Base-by-base conservation (phyloP, 2,797 vertebrate species). In the Columba guinea region DNA sequence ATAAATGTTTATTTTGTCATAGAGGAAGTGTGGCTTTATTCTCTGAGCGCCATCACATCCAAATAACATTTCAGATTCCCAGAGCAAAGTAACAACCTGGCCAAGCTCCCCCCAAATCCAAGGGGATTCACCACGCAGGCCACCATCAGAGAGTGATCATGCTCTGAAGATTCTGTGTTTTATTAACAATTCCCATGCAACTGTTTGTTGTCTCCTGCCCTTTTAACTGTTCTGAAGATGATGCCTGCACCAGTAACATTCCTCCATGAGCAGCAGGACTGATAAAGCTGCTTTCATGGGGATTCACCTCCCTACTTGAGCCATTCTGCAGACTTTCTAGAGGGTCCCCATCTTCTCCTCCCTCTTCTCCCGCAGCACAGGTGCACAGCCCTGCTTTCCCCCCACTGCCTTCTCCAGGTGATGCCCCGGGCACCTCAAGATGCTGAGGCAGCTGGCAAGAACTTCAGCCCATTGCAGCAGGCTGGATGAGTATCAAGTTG, bases 401-500 rank as follows among this genome's bases (percentile, higher is more conserved):
- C 17, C 5, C 2, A 0, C 11, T 35, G 63, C 52, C 53, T 34
- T 11, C 56, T 89, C 76, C 49, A 23, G 44, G 44, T 1, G 0
- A 26, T 46, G 63, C 10, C 74, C 18, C 20, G 3, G 2, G 28
- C 56, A 35, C 16, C 39, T 20, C 44, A 85, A 35, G 34, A 12
- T 0, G 0, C 73, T 56, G 44, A 35, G 77, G 17, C 44, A 84
- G 52, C 35, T 0, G 0, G 48, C 30, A 49, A 34, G 44, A 52
- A 13, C 49, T 70, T 62, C 48, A 71, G 56, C 24, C 37, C 46
- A 62, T 88, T 65, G 32, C 39, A 64, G 53, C 28, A 86, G 65
- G 49, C 28, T 83, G 63, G 12, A 5, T 37, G 34, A 39, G 18
- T 21, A 24, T 11, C 11, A 59, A n/a, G 46, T 5, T 34, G 12